These are phyloP conservation scores for Pristiophorus japonicus DNA, from an alignment of 2,113 vertebrate genomes.

Conservation along the genomic window DNA sequence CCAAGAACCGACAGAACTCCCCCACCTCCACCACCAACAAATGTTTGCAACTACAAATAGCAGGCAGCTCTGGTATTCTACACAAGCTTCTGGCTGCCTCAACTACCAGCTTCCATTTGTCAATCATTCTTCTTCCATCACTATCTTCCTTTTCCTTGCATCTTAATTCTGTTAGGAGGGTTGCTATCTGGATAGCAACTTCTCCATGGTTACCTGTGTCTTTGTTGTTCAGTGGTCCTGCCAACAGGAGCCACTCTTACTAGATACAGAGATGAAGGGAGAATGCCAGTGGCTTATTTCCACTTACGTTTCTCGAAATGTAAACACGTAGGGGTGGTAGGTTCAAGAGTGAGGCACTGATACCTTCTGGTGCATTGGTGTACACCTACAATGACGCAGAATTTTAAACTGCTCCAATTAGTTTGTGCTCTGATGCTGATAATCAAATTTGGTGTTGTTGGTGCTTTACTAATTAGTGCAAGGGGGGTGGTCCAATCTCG, in stretches of 20 bases:
- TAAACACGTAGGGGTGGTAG: neutral
- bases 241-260: neutral
- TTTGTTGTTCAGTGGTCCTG: too few relatives aligned
- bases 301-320: neutral
- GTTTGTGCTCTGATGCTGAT: conserved; percentile 16
- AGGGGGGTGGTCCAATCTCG: too few relatives aligned
- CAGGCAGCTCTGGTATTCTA: neutral
- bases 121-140: neutral
- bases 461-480: conserved; percentile 10
- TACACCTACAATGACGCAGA: neutral
- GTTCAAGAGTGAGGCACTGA: neutral
- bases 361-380: neutral
- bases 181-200: neutral
- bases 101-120: neutral
- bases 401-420: conserved; percentile 4
- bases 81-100: neutral
- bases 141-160: neutral
- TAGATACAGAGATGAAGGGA: neutral
- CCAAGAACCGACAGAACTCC: neutral
- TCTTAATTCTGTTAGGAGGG: neutral
- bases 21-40: neutral
- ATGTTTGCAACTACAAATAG: neutral
- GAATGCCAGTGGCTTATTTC: neutral
- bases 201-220: too few relatives aligned
- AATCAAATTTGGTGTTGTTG: conserved; percentile 10